A percentile compares a stretch with the other conserved stretches of the same genome.
These are phyloP conservation scores for Tachycineta bicolor DNA, from an alignment of 2,113 vertebrate genomes.

Conservation along the genomic window DNA sequence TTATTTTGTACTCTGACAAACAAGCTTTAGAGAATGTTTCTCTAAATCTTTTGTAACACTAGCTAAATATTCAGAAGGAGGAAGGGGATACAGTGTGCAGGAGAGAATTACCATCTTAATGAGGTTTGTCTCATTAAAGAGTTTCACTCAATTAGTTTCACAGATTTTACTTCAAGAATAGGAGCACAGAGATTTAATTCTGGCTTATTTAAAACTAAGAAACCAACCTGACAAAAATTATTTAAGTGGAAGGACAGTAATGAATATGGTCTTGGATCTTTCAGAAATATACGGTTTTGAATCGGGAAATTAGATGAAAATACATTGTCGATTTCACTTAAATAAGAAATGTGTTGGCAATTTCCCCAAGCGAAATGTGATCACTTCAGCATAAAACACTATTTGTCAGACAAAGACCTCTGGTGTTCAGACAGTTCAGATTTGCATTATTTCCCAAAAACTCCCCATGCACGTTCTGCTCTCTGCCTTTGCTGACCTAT, in stretches of 20 bases:
- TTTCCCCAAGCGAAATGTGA: neutral
- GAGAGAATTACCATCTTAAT: constrained; percentile 62
- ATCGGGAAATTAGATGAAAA: constrained; percentile 26
- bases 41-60: constrained; percentile 18
- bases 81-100: neutral
- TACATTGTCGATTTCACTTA: neutral
- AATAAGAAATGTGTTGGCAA: neutral
- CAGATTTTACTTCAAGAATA: constrained; percentile 64
- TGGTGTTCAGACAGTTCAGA: neutral
- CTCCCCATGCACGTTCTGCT: neutral
- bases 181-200: constrained; percentile 38
- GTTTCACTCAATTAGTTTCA: constrained; percentile 57
- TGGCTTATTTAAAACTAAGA: constrained; percentile 61
- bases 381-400: neutral
- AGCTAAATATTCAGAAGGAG: constrained; percentile 54
- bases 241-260: neutral
- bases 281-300: neutral
- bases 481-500: neutral
- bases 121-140: constrained; percentile 64
- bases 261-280: neutral
- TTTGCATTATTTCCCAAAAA: neutral
- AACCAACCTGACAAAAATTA: constrained; percentile 44
- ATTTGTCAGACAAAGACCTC: neutral
- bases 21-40: constrained; percentile 33
- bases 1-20: constrained; percentile 18